These are phyloP conservation scores for Hypocryptadius cinnamomeus DNA, from an alignment of 2,113 vertebrate species.

Conservation along the genomic window DNA sequence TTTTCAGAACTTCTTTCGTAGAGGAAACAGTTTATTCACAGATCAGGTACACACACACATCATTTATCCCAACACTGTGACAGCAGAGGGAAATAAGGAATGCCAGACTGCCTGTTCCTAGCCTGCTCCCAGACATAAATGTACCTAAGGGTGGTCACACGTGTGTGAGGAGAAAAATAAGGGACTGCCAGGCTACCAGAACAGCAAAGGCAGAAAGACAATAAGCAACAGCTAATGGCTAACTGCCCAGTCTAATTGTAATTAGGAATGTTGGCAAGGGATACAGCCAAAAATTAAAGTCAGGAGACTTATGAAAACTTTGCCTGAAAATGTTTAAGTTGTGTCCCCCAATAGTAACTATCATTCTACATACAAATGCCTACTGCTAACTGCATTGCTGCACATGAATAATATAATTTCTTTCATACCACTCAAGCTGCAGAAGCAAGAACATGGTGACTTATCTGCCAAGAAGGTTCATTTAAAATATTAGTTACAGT, in stretches of 20 bases:
- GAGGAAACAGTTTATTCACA: conserved; percentile 23
- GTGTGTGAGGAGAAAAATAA: not conserved
- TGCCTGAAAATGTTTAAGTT: not conserved
- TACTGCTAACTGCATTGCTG: not conserved
- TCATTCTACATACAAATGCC: not conserved
- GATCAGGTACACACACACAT: not conserved
- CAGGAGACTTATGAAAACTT: not conserved
- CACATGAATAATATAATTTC: fast-evolving
- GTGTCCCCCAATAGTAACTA: not conserved
- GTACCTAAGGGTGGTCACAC: not conserved
- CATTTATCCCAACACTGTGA: not conserved
- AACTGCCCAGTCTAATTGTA: not conserved
- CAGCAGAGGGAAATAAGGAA: not conserved
- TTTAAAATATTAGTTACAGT: not conserved
- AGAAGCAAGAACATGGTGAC: not conserved
- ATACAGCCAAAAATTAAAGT: not conserved
- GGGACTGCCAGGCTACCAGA: not conserved
- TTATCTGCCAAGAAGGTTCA: not conserved
- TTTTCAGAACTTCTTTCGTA: conserved; percentile 3
- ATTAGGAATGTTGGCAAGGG: not conserved
- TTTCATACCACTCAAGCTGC: not conserved
- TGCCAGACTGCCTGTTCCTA: not conserved
- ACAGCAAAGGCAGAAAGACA: not conserved
- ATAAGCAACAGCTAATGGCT: not conserved
- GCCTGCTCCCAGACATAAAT: not conserved